Evolutionary conservation across 1,140 invertebrate species (phyloP).

Genomic region (Leptonema lineaticorne): DNA sequence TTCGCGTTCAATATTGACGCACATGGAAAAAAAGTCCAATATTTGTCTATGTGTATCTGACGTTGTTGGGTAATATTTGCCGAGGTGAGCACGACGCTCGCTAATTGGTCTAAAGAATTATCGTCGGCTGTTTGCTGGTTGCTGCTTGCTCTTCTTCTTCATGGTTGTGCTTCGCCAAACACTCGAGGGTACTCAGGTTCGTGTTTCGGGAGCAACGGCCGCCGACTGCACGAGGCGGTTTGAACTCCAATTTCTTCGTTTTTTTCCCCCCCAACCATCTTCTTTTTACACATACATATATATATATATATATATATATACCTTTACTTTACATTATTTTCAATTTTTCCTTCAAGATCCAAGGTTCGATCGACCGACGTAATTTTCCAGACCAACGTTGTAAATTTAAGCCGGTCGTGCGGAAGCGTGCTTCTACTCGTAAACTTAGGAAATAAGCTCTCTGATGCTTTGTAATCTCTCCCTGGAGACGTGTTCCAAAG

Average conservation of each 20-base stretch:
- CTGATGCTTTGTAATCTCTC: background rate
- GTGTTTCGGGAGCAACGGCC: conserved; percentile 16
- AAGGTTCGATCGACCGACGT: too few species aligned
- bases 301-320: too few species aligned
- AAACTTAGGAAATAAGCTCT: background rate
- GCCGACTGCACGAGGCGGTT: background rate
- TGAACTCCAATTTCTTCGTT: conserved; percentile 6
- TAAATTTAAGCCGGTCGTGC: background rate
- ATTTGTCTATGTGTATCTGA: background rate
- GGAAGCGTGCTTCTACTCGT: background rate
- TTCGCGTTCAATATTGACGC: too few species aligned
- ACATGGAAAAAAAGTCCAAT: background rate
- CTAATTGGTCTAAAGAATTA: conserved; percentile 14
- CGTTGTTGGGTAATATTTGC: conserved; percentile 2
- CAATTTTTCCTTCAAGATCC: too few species aligned
- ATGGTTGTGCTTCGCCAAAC: conserved; percentile 9
- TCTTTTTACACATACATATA: too few species aligned
- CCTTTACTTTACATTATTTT: too few species aligned
- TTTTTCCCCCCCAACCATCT: too few species aligned
- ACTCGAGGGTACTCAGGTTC: background rate
- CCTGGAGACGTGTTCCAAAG: background rate
- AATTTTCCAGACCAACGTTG: background rate
- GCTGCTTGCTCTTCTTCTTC: too few species aligned
- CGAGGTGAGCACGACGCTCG: background rate
- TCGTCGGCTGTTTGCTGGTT: background rate